These are phyloP conservation scores for Melanogrammus aeglefinus DNA, from an alignment of 2,797 vertebrate genomes.

Conservation along the genomic window DNA sequence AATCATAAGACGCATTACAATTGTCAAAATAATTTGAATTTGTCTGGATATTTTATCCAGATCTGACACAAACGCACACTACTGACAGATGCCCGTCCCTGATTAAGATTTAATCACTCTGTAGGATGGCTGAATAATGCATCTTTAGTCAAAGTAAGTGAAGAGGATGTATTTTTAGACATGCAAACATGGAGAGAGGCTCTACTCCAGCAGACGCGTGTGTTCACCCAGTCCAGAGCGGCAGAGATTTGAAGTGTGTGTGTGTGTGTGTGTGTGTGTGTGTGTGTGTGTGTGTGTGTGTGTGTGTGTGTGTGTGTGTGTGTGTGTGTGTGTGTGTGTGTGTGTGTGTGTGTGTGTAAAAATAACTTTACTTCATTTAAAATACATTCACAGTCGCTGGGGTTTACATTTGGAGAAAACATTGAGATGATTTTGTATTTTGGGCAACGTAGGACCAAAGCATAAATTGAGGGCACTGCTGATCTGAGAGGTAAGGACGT, in stretches of 20 bases:
- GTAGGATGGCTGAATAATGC: slow-evolving; percentile 72
- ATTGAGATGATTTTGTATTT: background rate
- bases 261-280: background rate
- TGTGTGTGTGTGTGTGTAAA: background rate
- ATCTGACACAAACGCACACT: slow-evolving; percentile 11
- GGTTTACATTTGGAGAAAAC: background rate
- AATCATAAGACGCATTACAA: background rate
- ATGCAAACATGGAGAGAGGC: slow-evolving; percentile 11
- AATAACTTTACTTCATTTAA: background rate
- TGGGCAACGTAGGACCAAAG: background rate
- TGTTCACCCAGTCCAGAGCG: background rate
- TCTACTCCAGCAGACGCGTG: background rate
- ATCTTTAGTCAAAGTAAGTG: slow-evolving; percentile 58
- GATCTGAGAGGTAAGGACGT: background rate
- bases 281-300: background rate
- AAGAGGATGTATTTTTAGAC: slow-evolving; percentile 68
- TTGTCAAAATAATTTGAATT: background rate
- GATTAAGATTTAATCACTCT: slow-evolving; percentile 78
- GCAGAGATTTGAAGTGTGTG: background rate
- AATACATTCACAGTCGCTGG: background rate
- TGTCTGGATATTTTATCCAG: too few species aligned
- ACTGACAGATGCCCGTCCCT: slow-evolving; percentile 49
- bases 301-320: background rate
- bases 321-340: background rate
- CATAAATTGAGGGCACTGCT: background rate